phyloP scores from a whole-genome alignment of 2,888 invertebrate species.

The Poecilus cupreus region DNA sequence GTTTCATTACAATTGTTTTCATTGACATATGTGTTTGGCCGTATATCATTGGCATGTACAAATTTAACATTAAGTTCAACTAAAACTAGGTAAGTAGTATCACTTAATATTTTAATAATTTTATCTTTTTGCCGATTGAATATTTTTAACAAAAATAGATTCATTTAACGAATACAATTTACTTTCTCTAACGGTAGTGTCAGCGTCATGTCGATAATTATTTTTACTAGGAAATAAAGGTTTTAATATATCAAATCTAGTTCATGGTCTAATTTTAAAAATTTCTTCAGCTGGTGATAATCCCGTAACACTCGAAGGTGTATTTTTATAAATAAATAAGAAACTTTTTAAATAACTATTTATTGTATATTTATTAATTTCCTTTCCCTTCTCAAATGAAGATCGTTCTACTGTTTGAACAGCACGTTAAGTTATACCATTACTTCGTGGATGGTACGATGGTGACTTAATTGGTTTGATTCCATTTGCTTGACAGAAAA shows the following conservation, averaged over 20 bases:
- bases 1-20: too few species aligned
- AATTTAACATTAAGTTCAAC: constrained; percentile 1
- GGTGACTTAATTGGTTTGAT: constrained; percentile 61
- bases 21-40: too few species aligned
- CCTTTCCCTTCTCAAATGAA: too few species aligned
- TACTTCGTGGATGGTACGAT: constrained; percentile 63
- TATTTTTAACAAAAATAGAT: constrained; percentile 11
- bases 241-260: constrained; percentile 33
- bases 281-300: constrained; percentile 54
- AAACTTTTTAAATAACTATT: constrained; percentile 36
- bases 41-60: constrained; percentile 6
- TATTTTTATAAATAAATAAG: constrained; percentile 57
- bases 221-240: neutral
- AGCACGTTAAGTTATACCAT: constrained; percentile 62
- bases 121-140: neutral
- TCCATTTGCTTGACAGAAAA: constrained; percentile 54
- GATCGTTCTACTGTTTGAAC: constrained; percentile 63
- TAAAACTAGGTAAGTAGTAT: neutral
- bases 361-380: constrained; percentile 51
- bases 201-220: neutral
- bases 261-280: constrained; percentile 57
- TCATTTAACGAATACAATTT: constrained; percentile 10
- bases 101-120: constrained; percentile 3
- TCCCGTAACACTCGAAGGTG: constrained; percentile 59
- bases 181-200: neutral